Conservation (phyloP, 2,113 vertebrate species). For the Pantherophis guttatus region DNA sequence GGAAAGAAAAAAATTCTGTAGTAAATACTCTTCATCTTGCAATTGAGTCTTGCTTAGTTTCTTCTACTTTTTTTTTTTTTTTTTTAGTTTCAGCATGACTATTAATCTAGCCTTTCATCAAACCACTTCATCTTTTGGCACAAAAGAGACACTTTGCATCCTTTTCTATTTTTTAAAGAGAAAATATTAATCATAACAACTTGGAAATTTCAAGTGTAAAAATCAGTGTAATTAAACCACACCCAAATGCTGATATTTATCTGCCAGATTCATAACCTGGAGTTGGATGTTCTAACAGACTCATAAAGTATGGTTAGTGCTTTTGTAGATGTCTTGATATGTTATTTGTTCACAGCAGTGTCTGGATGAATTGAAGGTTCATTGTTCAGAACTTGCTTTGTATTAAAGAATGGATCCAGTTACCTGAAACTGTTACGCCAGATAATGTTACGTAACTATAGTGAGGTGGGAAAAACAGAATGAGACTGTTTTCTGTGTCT, state of each 20-base stretch:
- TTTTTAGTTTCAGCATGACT: background rate
- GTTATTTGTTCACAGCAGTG: background rate
- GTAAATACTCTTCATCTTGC: background rate
- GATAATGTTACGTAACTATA: background rate
- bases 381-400: background rate
- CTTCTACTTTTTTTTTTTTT: background rate
- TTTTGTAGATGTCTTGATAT: background rate
- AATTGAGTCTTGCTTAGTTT: background rate
- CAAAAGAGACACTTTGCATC: background rate
- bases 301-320: background rate
- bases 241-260: background rate
- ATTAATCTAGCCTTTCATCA: background rate
- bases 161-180: background rate
- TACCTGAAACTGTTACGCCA: background rate
- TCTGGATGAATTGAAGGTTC: background rate
- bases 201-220: background rate
- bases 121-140: background rate
- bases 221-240: background rate
- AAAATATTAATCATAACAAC: background rate
- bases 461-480: background rate
- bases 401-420: background rate
- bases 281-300: background rate
- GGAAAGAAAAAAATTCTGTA: background rate
- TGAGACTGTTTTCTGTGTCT: background rate
- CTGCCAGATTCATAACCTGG: background rate